Conservation (phyloP, 2,888 invertebrate genomes). For the Hemaris fuciformis region DNA sequence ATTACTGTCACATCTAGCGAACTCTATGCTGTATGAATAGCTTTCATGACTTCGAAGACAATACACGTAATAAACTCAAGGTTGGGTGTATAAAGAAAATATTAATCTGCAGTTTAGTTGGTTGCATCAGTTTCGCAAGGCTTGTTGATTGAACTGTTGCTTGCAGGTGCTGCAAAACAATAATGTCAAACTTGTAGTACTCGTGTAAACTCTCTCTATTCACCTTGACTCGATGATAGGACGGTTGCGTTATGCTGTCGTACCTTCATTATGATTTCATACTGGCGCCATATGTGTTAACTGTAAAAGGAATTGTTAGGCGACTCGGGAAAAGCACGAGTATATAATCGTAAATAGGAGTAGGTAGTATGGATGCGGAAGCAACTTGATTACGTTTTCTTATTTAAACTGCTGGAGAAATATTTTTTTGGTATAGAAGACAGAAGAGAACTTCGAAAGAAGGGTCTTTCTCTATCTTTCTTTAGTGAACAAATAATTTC, state of each 20-base stretch:
- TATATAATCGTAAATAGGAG: background rate
- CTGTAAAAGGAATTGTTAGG: background rate
- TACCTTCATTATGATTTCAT: slow-evolving; percentile 16
- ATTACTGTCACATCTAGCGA: slow-evolving; percentile 30
- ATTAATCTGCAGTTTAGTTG: slow-evolving; percentile 42
- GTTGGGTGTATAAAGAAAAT: slow-evolving; percentile 54
- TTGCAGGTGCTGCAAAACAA: slow-evolving; percentile 38
- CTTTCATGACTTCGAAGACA: slow-evolving; percentile 48
- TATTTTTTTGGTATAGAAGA: too few relatives aligned
- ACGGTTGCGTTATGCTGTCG: slow-evolving; percentile 25
- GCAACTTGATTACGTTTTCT: too few relatives aligned
- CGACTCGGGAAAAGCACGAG: too few relatives aligned
- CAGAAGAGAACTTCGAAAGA: too few relatives aligned
- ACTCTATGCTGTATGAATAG: slow-evolving; percentile 20
- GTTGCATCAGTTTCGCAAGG: slow-evolving; percentile 45
- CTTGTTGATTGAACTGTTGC: slow-evolving; percentile 43
- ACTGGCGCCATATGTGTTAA: background rate
- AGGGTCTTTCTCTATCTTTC: too few relatives aligned
- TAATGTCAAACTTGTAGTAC: slow-evolving; percentile 37
- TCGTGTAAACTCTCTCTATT: slow-evolving; percentile 34
- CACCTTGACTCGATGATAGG: slow-evolving; percentile 49
- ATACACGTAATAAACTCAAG: slow-evolving; percentile 65
- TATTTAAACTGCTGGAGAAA: too few relatives aligned
- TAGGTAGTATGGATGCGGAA: too few relatives aligned
- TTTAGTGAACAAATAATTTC: too few relatives aligned